Evolutionary conservation across 2,113 vertebrate genomes (phyloP).

Genomic region (Zootoca vivipara): DNA sequence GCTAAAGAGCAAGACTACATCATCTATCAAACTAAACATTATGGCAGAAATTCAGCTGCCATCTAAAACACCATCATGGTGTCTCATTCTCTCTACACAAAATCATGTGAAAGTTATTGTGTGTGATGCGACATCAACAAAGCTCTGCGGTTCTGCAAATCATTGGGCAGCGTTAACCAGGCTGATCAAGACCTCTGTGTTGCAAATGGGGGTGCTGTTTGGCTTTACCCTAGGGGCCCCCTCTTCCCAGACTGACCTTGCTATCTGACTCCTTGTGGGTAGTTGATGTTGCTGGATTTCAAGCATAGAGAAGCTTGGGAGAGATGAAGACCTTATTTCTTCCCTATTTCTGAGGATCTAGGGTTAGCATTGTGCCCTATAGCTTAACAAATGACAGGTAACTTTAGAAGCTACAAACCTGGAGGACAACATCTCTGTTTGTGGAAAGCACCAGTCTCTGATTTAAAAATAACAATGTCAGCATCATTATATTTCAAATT

Average conservation of each 20-base stretch:
- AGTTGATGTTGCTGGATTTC: no score
- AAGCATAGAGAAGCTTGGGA: neutral
- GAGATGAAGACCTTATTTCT: no score
- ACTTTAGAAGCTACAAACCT: neutral
- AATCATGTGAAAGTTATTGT: neutral
- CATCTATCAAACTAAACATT: neutral
- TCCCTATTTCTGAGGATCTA: neutral
- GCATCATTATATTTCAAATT: neutral
- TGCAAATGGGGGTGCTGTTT: no score
- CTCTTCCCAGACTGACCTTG: no score
- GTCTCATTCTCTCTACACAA: neutral
- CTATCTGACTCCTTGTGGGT: no score
- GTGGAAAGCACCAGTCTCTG: neutral
- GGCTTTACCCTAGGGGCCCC: no score
- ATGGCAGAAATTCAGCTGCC: neutral
- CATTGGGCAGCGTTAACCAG: no score
- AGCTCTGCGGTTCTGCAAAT: no score
- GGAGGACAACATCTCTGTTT: neutral
- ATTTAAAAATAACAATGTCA: neutral
- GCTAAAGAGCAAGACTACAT: neutral
- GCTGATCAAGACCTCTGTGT: no score
- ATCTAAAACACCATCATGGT: neutral
- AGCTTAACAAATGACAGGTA: neutral
- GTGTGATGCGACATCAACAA: neutral
- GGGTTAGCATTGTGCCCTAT: no score